These are phyloP conservation scores for Leucoptera coffeella DNA, from an alignment of 2,888 invertebrate genomes.

Conservation along the genomic window DNA sequence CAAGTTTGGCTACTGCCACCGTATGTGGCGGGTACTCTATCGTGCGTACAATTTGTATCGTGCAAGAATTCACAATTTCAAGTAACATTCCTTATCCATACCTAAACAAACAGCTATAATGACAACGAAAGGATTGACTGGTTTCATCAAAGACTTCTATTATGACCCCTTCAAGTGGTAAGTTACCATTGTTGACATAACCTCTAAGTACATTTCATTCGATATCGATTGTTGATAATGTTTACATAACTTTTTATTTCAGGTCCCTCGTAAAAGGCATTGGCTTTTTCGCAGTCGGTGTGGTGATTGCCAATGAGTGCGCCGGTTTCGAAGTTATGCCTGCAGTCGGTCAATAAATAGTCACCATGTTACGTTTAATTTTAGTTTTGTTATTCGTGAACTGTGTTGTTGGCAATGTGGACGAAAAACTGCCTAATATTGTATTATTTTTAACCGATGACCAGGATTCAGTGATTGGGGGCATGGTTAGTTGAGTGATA, in stretches of 20 bases:
- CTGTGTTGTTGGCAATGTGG: slow-evolving; percentile 12
- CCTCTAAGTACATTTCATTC: background rate
- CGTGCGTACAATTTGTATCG: no score
- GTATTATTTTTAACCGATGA: slow-evolving; percentile 79
- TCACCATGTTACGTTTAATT: slow-evolving; percentile 20
- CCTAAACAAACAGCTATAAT: no score
- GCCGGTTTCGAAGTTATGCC: slow-evolving; percentile 70
- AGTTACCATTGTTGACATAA: slow-evolving; percentile 12
- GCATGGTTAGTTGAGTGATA: slow-evolving; percentile 57
- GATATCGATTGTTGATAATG: slow-evolving; percentile 1
- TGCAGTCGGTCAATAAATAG: slow-evolving; percentile 37
- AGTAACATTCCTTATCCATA: no score
- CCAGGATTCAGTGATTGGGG: slow-evolving; percentile 73
- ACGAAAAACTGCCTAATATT: slow-evolving; percentile 58
- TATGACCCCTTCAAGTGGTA: slow-evolving; percentile 76
- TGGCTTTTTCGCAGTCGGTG: slow-evolving; percentile 69
- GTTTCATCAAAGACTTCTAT: slow-evolving; percentile 60
- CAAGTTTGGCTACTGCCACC: no score
- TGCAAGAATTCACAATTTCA: no score
- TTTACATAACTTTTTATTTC: slow-evolving; percentile 16
- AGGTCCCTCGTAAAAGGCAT: slow-evolving; percentile 80
- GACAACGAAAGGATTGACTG: slow-evolving; percentile 52
- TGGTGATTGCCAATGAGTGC: slow-evolving; percentile 73
- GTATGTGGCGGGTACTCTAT: no score
- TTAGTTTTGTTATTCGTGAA: slow-evolving; percentile 25